phyloP scores from a whole-genome alignment of 2,113 vertebrate species.

The Xyliphius kryptos region DNA sequence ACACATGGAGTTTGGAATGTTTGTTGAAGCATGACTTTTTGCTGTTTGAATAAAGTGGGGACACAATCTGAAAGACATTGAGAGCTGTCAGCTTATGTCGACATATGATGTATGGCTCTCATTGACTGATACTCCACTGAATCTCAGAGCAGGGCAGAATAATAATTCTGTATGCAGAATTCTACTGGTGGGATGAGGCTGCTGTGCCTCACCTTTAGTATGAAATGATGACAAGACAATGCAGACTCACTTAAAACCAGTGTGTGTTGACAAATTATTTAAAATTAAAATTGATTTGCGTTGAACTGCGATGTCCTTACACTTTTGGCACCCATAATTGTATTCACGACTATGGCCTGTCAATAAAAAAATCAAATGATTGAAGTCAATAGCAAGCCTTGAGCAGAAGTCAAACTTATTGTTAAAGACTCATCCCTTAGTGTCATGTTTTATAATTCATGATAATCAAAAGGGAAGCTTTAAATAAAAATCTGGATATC shows the following conservation, averaged over 20 bases:
- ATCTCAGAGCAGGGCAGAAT: constrained; percentile 33
- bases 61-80: constrained; percentile 48
- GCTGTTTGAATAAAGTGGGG: constrained; percentile 47
- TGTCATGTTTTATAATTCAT: too few relatives aligned
- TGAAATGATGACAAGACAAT: constrained; percentile 30
- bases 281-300: constrained; percentile 39
- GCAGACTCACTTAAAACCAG: constrained; percentile 10
- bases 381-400: too few relatives aligned
- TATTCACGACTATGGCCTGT: too few relatives aligned
- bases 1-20: constrained; percentile 8
- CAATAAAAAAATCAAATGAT: too few relatives aligned
- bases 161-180: constrained; percentile 43
- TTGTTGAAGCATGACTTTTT: constrained; percentile 20
- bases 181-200: constrained; percentile 30
- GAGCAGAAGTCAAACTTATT: too few relatives aligned
- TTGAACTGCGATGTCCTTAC: constrained; percentile 2
- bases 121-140: constrained; percentile 45
- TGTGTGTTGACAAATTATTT: constrained; percentile 24
- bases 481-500: too few relatives aligned
- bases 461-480: too few relatives aligned
- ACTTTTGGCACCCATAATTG: too few relatives aligned
- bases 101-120: constrained; percentile 58
- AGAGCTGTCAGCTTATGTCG: constrained; percentile 57
- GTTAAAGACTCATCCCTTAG: too few relatives aligned
- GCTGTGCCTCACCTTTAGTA: constrained; percentile 28